A percentile compares a stretch with the other conserved stretches of the same genome.
Evolutionary conservation across 2,888 invertebrate genomes (phyloP).

Genomic region (Apodemia zela): DNA sequence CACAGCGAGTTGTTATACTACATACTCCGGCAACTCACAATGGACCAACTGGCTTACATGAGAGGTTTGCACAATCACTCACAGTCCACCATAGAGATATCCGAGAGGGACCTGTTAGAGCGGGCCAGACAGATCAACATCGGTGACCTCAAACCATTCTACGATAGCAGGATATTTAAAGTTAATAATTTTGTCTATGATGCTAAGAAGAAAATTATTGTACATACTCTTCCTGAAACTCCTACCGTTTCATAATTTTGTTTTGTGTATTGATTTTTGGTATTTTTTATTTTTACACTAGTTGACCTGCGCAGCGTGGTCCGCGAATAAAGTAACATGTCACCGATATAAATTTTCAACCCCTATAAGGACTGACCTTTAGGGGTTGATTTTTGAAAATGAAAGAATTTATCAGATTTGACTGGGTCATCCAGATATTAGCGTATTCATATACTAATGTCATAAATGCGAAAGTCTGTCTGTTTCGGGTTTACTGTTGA

Average conservation of each 20-base stretch:
- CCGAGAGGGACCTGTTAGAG: conserved; percentile 83
- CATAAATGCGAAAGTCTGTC: too few relatives aligned
- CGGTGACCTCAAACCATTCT: conserved; percentile 93
- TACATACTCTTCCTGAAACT: conserved; percentile 87
- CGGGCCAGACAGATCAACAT: conserved; percentile 96
- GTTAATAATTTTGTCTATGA: conserved; percentile 94
- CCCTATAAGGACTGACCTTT: too few relatives aligned
- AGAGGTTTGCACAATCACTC: conserved; percentile 84
- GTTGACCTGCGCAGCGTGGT: too few relatives aligned
- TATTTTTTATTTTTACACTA: too few relatives aligned
- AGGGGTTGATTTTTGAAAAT: too few relatives aligned
- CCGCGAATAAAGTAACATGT: too few relatives aligned
- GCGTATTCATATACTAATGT: too few relatives aligned
- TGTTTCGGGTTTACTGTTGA: too few relatives aligned
- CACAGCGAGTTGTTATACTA: conserved; percentile 97
- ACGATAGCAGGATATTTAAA: conserved; percentile 93
- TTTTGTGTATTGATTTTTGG: too few relatives aligned
- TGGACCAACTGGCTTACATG: conserved; percentile 94
- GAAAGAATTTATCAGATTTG: too few relatives aligned
- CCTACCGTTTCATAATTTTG: conserved; percentile 42
- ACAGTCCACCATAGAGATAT: conserved; percentile 88
- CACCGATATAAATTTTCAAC: too few relatives aligned
- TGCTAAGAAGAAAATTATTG: conserved; percentile 88
- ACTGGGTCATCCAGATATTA: too few relatives aligned
- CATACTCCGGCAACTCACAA: conserved; percentile 94